A percentile compares a stretch with the other conserved stretches of the same genome.
These are phyloP conservation scores for Chelonus insularis DNA, from an alignment of 1,140 invertebrate species.

Conservation along the genomic window DNA sequence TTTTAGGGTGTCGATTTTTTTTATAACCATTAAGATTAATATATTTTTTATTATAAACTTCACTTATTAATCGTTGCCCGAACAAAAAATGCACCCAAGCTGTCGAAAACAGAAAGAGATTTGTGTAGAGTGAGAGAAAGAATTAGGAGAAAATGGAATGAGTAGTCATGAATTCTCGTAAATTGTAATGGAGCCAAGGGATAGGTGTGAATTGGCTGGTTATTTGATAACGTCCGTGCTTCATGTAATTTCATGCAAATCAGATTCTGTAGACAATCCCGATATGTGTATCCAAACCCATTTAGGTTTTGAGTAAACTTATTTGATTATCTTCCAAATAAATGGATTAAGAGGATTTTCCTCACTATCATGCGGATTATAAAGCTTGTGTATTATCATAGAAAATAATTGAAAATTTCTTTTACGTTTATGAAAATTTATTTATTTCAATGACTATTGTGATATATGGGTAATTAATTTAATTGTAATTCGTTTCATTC, in stretches of 20 bases:
- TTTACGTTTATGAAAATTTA: background rate
- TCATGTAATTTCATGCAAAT: slow-evolving; percentile 40
- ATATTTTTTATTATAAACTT: too few relatives aligned
- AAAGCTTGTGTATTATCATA: too few relatives aligned
- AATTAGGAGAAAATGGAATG: background rate
- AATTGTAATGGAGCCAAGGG: slow-evolving; percentile 27
- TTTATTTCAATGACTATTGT: background rate
- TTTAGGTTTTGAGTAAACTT: background rate
- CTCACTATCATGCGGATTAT: background rate
- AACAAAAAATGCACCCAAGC: too few relatives aligned
- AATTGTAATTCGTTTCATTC: background rate
- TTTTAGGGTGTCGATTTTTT: too few relatives aligned
- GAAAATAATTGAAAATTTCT: background rate
- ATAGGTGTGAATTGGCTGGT: slow-evolving; percentile 23
- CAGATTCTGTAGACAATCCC: slow-evolving; percentile 23
- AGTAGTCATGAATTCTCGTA: slow-evolving; percentile 7
- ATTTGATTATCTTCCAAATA: slow-evolving; percentile 17
- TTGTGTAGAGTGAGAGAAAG: too few relatives aligned
- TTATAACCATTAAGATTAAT: too few relatives aligned
- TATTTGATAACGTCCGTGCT: slow-evolving; percentile 24
- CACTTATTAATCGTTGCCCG: too few relatives aligned
- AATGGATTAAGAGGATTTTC: background rate
- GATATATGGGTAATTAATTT: background rate
- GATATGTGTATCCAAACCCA: background rate
- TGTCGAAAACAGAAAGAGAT: too few relatives aligned